phyloP scores from a whole-genome alignment of 2,113 vertebrate genomes.

The Coracopsis vasa region DNA sequence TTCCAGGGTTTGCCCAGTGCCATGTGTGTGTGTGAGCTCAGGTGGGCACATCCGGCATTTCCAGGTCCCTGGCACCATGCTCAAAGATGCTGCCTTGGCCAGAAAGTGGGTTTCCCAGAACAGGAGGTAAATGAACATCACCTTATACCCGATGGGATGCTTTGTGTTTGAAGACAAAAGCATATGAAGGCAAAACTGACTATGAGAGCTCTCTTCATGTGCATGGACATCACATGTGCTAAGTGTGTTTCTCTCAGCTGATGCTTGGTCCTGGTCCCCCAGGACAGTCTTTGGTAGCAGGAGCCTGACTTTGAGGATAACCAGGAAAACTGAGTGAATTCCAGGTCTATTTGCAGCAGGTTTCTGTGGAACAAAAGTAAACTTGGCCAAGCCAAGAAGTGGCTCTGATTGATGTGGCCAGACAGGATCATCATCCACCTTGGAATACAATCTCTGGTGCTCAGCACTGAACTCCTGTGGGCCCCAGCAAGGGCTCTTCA shows the following conservation, averaged over 20 bases:
- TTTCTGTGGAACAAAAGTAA: background rate
- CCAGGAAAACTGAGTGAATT: background rate
- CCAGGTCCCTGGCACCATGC: background rate
- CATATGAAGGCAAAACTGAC: background rate
- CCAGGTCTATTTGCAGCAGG: background rate
- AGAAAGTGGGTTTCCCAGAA: background rate
- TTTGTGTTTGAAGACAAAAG: background rate
- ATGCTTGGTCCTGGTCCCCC: too few relatives aligned
- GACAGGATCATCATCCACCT: background rate
- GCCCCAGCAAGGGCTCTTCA: background rate
- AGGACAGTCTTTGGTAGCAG: background rate
- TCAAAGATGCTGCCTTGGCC: background rate
- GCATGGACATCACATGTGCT: background rate
- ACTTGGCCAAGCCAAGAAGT: background rate
- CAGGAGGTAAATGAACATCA: background rate
- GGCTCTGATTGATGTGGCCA: background rate
- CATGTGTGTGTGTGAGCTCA: background rate
- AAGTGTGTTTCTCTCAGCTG: background rate
- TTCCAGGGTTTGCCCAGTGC: background rate
- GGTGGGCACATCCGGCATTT: background rate
- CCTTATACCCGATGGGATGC: background rate
- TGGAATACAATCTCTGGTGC: background rate
- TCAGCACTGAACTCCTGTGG: background rate
- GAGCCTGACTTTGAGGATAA: background rate
- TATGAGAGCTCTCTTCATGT: background rate